Evolutionary conservation across 2,113 vertebrate genomes (phyloP).

Genomic region (Laticauda colubrina): DNA sequence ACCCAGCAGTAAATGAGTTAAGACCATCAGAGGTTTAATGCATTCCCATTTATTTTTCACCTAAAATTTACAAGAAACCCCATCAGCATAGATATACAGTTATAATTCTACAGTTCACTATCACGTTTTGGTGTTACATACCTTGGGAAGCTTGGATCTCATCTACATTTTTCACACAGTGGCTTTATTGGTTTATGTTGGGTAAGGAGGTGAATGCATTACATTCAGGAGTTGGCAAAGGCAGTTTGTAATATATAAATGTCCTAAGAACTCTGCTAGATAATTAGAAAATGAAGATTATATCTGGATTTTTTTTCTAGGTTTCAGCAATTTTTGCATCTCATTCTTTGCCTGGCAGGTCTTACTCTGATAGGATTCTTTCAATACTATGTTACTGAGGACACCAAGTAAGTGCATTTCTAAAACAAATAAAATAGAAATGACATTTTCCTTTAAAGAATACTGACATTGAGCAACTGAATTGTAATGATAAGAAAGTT

Average conservation of each 20-base stretch:
- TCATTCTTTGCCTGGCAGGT: slow-evolving; percentile 46
- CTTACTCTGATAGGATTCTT: slow-evolving; percentile 18
- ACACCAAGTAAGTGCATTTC: slow-evolving; percentile 37
- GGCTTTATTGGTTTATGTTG: not conserved
- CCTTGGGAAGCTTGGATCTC: not conserved
- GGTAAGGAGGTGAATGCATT: not conserved
- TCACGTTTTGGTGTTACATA: not conserved
- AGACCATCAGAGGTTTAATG: not conserved
- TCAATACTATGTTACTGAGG: not conserved
- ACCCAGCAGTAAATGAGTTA: not conserved
- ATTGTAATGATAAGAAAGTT: not conserved
- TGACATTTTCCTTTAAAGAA: not conserved
- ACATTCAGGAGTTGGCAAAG: not conserved
- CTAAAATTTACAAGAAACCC: not conserved
- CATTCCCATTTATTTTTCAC: not conserved
- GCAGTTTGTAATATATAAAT: not conserved
- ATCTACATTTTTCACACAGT: not conserved
- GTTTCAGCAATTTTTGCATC: not conserved
- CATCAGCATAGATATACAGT: not conserved
- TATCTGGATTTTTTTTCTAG: slow-evolving; percentile 33
- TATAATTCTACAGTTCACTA: not conserved
- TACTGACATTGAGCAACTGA: not conserved
- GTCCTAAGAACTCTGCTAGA: not conserved
- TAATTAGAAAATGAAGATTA: not conserved
- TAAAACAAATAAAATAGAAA: not conserved